Conservation (phyloP, 1,140 invertebrate species). For the Drosophila rhopaloa region DNA sequence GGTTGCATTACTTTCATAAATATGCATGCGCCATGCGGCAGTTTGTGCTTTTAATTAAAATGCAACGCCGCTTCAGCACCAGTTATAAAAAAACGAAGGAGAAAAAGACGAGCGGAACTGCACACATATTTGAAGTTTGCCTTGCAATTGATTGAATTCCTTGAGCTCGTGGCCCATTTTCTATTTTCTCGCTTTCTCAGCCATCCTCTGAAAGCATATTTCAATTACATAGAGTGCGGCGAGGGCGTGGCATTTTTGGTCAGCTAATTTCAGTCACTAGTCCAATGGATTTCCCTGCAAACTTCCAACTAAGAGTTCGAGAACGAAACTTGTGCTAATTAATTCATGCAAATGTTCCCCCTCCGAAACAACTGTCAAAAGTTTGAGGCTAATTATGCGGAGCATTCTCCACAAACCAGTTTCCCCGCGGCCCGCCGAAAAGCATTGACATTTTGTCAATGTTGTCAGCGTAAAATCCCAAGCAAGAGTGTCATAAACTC, state of each 20-base stretch:
- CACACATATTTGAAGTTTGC: conserved; percentile 57
- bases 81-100: conserved; percentile 1
- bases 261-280: conserved; percentile 44
- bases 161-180: conserved; percentile 31
- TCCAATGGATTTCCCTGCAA: conserved; percentile 33
- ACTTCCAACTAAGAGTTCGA: conserved; percentile 32
- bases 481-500: conserved; percentile 79
- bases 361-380: conserved; percentile 25
- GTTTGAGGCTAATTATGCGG: conserved; percentile 73
- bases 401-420: conserved; percentile 22
- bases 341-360: conserved; percentile 74
- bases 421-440: conserved; percentile 8
- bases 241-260: conserved; percentile 30
- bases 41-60: conserved; percentile 79
- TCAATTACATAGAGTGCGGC: conserved; percentile 66
- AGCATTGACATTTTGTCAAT: conserved; percentile 79
- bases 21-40: conserved; percentile 75
- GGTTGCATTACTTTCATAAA: conserved; percentile 78
- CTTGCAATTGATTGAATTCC: conserved; percentile 72
- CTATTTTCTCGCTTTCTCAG: conserved; percentile 1
- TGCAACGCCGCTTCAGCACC: conserved; percentile 52
- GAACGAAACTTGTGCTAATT: conserved; percentile 72
- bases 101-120: conserved; percentile 15
- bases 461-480: conserved; percentile 78
- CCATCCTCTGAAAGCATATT: conserved; percentile 31